A percentile compares a stretch with the other conserved stretches of the same genome.
Evolutionary conservation across 2,797 vertebrate species (phyloP).

Genomic region (Esox masquinongy): DNA sequence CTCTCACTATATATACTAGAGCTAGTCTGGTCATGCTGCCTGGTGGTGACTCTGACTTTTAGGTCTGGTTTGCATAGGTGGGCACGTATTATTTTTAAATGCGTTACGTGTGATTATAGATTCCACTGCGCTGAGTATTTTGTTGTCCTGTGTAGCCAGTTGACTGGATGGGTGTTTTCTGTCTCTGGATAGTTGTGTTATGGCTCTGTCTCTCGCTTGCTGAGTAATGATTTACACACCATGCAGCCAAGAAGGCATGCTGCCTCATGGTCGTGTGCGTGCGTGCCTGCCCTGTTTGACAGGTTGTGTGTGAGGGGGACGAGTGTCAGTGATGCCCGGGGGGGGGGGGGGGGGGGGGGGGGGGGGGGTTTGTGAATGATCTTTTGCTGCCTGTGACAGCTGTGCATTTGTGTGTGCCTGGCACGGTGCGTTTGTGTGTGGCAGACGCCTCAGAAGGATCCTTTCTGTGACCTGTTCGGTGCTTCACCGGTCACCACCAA

Average conservation of each 20-base stretch:
- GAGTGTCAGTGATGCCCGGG: constrained; percentile 75
- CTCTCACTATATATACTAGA: constrained; percentile 12
- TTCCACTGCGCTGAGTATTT: no score
- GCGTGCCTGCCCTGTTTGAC: neutral
- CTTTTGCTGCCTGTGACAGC: constrained; percentile 73
- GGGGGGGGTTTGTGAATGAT: constrained; percentile 77
- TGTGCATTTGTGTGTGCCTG: constrained; percentile 51
- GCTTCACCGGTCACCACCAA: constrained; percentile 63
- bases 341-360: constrained; percentile 47
- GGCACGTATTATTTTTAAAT: no score
- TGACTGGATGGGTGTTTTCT: no score
- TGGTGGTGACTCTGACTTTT: neutral
- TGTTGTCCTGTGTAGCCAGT: no score
- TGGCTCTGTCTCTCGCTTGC: constrained; percentile 57
- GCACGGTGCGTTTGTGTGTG: constrained; percentile 21
- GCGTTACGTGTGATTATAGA: no score
- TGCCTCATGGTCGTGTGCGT: constrained; percentile 52
- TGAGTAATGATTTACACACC: constrained; percentile 80
- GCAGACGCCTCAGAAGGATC: constrained; percentile 53
- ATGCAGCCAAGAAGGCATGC: constrained; percentile 74
- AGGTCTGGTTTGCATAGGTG: neutral
- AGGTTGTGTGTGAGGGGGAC: constrained; percentile 49
- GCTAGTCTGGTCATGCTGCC: neutral
- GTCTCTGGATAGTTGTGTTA: neutral
- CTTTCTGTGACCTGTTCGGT: constrained; percentile 63